Conservation (phyloP, 2,888 invertebrate species). For the Nomada ruficornis region DNA sequence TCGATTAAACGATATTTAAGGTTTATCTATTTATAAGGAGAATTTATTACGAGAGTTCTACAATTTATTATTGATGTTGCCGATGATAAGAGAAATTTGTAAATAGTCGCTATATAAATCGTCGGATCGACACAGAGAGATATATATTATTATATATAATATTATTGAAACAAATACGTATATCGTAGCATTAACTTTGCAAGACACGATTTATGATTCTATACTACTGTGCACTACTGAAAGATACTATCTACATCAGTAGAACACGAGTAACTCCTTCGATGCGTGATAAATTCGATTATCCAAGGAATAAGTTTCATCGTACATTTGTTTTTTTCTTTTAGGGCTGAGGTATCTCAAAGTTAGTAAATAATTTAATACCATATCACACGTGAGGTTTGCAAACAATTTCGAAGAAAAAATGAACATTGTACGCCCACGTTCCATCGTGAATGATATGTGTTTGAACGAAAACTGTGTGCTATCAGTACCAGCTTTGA, state of each 20-base stretch:
- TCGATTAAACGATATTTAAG: constrained; percentile 56
- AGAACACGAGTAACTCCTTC: constrained; percentile 27
- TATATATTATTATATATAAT: constrained; percentile 46
- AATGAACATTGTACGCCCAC: neutral
- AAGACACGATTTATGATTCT: constrained; percentile 54
- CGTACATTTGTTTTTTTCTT: constrained; percentile 12
- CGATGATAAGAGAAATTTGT: constrained; percentile 59
- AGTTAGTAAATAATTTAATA: constrained; percentile 37
- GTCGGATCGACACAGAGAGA: constrained; percentile 47
- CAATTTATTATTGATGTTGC: constrained; percentile 59
- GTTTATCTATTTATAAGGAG: constrained; percentile 67
- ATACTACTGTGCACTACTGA: constrained; percentile 35
- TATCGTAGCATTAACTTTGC: constrained; percentile 58
- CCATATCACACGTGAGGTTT: constrained; percentile 3
- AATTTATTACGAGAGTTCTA: constrained; percentile 59
- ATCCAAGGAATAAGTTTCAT: constrained; percentile 9
- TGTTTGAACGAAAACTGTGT: constrained; percentile 58
- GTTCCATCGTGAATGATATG: constrained; percentile 28
- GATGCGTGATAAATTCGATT: constrained; percentile 26
- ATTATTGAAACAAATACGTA: constrained; percentile 38
- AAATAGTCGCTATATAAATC: constrained; percentile 58
- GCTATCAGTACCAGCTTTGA: constrained; percentile 40
- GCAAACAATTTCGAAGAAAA: neutral
- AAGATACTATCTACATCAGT: constrained; percentile 34
- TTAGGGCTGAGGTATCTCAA: constrained; percentile 20